Evolutionary conservation across 1,140 invertebrate species (phyloP).

Genomic region (Meloidogyne floridensis): DNA sequence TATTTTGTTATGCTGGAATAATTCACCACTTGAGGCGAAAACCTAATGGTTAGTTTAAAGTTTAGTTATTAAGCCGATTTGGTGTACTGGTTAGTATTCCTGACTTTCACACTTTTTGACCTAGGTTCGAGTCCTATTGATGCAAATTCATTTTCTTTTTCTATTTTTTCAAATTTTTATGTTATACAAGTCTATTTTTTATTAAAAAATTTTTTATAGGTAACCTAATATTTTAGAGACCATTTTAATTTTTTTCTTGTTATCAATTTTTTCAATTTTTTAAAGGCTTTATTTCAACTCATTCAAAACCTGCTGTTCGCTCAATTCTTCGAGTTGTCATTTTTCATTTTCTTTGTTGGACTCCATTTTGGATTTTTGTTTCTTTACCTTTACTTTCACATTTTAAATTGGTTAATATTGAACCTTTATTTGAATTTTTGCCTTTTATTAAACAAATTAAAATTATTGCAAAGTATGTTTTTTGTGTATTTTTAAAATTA

Average conservation of each 20-base stretch:
- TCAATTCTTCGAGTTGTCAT: conserved; percentile 48
- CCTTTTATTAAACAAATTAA: not conserved
- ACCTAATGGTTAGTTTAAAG: not conserved
- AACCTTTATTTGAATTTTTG: conserved; percentile 32
- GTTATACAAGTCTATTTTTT: too few relatives aligned
- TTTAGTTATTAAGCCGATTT: too few relatives aligned
- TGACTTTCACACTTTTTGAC: too few relatives aligned
- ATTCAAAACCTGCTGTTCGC: conserved; percentile 35
- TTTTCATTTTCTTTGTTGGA: conserved; percentile 56
- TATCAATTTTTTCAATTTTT: not conserved
- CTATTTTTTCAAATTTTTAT: too few relatives aligned
- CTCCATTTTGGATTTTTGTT: conserved; percentile 51
- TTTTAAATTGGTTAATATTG: conserved; percentile 33
- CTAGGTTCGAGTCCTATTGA: too few relatives aligned
- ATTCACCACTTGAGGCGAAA: not conserved
- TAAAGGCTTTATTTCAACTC: conserved; percentile 38
- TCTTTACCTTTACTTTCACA: conserved; percentile 42
- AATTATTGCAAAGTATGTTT: not conserved
- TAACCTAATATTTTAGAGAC: too few relatives aligned
- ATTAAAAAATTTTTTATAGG: too few relatives aligned
- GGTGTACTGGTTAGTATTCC: too few relatives aligned
- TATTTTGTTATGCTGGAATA: not conserved
- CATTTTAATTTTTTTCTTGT: not conserved
- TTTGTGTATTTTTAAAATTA: not conserved
- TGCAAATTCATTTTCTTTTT: too few relatives aligned